Percentiles rank a stretch among this genome's conserved stretches.
Conservation (phyloP, 1,140 invertebrate species). For the Drosophila orosa region DNA sequence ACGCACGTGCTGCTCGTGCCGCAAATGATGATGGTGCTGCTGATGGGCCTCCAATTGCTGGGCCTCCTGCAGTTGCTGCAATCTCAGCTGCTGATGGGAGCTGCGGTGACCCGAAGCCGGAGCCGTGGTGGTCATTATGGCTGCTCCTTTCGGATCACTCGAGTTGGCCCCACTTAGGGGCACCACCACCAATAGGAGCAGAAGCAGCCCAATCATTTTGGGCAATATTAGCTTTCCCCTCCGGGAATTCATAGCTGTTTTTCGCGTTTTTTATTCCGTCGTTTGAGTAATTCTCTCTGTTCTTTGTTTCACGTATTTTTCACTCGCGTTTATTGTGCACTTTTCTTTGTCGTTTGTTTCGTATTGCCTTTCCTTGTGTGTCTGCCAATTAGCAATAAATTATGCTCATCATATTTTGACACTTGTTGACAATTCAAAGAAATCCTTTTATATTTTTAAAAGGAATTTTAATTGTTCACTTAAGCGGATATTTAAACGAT, state of each 20-base stretch:
- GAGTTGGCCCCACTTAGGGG: conserved; percentile 19
- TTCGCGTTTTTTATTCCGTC: conserved; percentile 6
- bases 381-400: conserved; percentile 22
- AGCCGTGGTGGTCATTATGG: conserved; percentile 37
- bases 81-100: conserved; percentile 47
- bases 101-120: conserved; percentile 18
- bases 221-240: conserved; percentile 9
- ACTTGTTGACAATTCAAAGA: conserved; percentile 40
- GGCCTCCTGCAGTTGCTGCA: conserved; percentile 66
- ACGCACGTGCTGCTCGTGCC: conserved; percentile 71
- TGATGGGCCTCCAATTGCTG: conserved; percentile 45
- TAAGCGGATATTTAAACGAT: neutral
- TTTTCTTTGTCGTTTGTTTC: conserved; percentile 39
- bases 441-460: neutral
- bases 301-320: conserved; percentile 14
- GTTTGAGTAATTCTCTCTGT: conserved; percentile 9
- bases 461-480: conserved; percentile 25
- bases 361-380: conserved; percentile 40
- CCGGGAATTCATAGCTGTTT: conserved; percentile 14
- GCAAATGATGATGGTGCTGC: conserved; percentile 61
- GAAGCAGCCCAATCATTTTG: conserved; percentile 30
- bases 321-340: conserved; percentile 21
- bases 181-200: conserved; percentile 18
- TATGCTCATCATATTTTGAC: conserved; percentile 34
- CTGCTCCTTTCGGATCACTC: conserved; percentile 19